These are phyloP conservation scores for Herpailurus yagouaroundi DNA, from an alignment of 2,113 vertebrate species.

Conservation along the genomic window DNA sequence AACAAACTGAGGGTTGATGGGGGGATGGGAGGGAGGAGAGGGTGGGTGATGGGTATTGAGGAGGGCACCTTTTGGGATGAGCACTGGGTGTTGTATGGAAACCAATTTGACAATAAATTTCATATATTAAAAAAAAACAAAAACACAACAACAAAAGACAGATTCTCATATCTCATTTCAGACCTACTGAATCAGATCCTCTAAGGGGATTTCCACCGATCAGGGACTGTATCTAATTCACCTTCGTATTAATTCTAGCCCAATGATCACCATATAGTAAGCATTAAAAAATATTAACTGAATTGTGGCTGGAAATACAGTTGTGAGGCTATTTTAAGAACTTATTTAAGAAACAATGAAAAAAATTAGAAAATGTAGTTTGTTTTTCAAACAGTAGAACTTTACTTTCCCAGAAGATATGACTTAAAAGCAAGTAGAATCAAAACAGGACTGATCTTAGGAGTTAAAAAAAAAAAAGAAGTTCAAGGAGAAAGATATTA, in stretches of 20 bases:
- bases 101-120: too few species aligned
- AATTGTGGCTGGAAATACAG: not conserved
- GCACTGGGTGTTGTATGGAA: too few species aligned
- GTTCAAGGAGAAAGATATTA: not conserved
- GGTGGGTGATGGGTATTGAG: too few species aligned
- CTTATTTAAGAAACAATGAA: not conserved
- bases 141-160: not conserved
- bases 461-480: not conserved
- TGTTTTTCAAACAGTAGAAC: not conserved
- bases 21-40: too few species aligned
- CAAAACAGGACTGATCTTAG: not conserved
- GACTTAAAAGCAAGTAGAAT: not conserved
- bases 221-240: not conserved
- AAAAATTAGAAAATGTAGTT: not conserved
- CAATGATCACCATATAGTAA: not conserved
- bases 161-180: not conserved
- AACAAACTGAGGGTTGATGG: too few species aligned
- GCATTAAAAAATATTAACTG: not conserved
- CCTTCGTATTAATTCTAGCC: not conserved
- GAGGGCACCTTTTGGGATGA: too few species aligned
- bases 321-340: not conserved
- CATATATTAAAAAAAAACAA: too few species aligned
- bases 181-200: not conserved
- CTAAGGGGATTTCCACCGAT: not conserved
- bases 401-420: not conserved